A percentile compares a stretch with the other conserved stretches of the same genome.
Evolutionary conservation across 2,888 invertebrate species (phyloP).

Genomic region (Conus canariensis): DNA sequence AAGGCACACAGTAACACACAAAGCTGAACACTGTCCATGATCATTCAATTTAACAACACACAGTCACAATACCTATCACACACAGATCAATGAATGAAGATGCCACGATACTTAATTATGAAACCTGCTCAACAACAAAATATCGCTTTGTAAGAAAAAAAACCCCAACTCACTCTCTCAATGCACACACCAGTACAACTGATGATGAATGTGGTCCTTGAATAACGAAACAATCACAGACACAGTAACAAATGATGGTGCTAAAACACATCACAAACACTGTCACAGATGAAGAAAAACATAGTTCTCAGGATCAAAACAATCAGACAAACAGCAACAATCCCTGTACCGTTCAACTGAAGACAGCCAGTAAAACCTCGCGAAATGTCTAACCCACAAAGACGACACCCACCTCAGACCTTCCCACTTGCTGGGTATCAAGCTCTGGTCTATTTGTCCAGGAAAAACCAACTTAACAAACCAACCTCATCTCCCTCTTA

Average conservation of each 20-base stretch:
- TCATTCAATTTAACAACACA: neutral
- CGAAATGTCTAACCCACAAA: no score
- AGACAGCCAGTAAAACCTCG: no score
- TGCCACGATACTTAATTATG: no score
- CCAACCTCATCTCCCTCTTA: no score
- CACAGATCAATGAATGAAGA: neutral
- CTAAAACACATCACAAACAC: neutral
- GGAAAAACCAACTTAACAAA: no score
- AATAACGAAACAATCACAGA: neutral
- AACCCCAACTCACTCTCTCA: neutral
- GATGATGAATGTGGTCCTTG: no score
- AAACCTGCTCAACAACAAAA: neutral
- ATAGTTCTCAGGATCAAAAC: neutral
- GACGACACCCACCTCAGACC: no score
- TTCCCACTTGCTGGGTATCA: no score
- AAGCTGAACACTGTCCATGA: neutral
- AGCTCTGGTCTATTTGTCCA: no score
- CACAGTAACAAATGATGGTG: constrained; percentile 6
- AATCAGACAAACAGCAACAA: neutral
- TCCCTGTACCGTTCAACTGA: no score
- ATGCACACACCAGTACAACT: neutral
- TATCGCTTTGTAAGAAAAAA: neutral
- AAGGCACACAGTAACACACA: neutral
- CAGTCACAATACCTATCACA: neutral
- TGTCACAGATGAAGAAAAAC: neutral